phyloP scores from a whole-genome alignment of 1,140 invertebrate genomes.

The Drusus annulatus region DNA sequence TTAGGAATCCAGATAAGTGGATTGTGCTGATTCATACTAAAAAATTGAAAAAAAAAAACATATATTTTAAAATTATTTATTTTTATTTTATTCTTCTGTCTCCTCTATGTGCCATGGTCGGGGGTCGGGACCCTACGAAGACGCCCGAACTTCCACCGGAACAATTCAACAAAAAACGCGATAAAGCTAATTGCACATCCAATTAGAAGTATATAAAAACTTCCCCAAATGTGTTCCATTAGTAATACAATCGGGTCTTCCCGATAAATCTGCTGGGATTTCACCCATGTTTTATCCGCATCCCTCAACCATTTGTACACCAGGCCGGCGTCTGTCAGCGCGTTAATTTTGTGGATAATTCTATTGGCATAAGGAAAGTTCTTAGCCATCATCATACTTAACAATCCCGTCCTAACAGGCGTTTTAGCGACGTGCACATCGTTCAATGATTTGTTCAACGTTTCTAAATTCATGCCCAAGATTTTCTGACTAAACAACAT shows the following conservation, averaged over 20 bases:
- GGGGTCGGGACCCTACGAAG: too few relatives aligned
- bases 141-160: too few relatives aligned
- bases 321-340: background rate
- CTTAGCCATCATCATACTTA: background rate
- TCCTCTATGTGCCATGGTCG: too few relatives aligned
- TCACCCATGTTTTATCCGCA: background rate
- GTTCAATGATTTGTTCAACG: background rate
- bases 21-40: too few relatives aligned
- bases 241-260: conserved; percentile 9
- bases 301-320: conserved; percentile 3
- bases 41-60: too few relatives aligned
- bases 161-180: background rate
- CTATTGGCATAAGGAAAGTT: conserved; percentile 18
- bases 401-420: background rate
- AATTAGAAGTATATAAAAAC: background rate
- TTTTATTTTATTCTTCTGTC: too few relatives aligned
- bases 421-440: background rate
- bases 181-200: background rate
- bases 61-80: too few relatives aligned
- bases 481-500: too few relatives aligned
- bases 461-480: background rate
- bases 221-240: conserved; percentile 32
- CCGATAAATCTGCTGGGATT: background rate
- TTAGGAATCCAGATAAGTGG: too few relatives aligned
- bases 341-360: background rate